Evolutionary conservation across 2,797 vertebrate genomes (phyloP).

Genomic region (Tenualosa thibaudeaui): DNA sequence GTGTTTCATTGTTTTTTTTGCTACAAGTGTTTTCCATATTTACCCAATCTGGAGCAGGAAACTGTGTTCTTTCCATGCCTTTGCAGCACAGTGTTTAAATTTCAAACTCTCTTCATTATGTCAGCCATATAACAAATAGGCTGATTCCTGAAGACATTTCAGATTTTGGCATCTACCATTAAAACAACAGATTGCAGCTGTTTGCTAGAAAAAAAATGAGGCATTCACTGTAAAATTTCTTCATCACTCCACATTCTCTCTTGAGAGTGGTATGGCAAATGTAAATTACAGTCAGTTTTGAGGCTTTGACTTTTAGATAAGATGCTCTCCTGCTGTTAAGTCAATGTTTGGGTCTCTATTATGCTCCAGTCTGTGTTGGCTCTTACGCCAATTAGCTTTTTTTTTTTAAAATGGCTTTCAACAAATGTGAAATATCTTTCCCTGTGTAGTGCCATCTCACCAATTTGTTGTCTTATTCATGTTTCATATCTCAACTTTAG

Average conservation of each 20-base stretch:
- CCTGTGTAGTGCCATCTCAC: constrained; percentile 33
- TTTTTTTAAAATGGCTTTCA: constrained; percentile 56
- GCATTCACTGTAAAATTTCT: not conserved
- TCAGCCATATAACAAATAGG: not conserved
- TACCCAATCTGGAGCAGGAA: not conserved
- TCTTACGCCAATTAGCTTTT: constrained; percentile 53
- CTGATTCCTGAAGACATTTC: not conserved
- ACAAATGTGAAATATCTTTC: constrained; percentile 45
- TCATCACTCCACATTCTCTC: not conserved
- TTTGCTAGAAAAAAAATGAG: not conserved
- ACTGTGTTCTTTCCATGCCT: not conserved
- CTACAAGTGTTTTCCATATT: not conserved
- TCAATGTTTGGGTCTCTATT: not conserved
- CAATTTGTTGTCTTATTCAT: constrained; percentile 34
- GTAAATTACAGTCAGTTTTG: constrained; percentile 3
- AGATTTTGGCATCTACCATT: not conserved
- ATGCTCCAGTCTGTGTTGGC: not conserved
- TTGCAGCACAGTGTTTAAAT: not conserved
- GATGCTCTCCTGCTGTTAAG: constrained; percentile 3
- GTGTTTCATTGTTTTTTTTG: not conserved
- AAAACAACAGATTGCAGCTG: constrained; percentile 19
- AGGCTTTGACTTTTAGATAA: constrained; percentile 14
- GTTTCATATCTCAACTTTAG: constrained; percentile 15
- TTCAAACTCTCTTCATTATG: not conserved
- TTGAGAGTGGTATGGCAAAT: not conserved